Base-by-base conservation (phyloP, 2,797 vertebrate genomes). In the Eutrigla gurnardus region DNA sequence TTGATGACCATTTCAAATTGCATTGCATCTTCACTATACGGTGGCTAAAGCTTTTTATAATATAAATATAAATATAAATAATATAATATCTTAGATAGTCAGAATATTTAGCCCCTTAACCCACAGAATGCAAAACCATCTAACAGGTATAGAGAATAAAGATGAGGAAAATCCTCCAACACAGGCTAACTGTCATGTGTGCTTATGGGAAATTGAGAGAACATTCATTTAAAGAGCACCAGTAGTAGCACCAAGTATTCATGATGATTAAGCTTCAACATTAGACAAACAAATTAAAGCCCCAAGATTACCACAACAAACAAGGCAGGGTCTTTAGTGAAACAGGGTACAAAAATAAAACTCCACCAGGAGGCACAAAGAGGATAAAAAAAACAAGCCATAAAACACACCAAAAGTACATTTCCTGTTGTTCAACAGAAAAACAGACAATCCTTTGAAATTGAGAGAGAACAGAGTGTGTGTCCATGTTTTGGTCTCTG, bases 341-440 rank as follows among this genome's bases (percentile, higher is more conserved):
- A 67, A 42, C 14, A 70, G 47, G 14, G 13, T 33, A 67, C 53
- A 63, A 57, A 80, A 78, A 64, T 65, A 78, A 77, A 71, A 63
- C 35, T 4, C 6, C 17, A 70, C 67, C 15, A 73, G 36, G 53
- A 79, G 65, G 43, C 43, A 67, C 47, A 42, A 25, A 53, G 45
- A 65, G 11, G 42, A 61, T 25, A 25, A 65, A 78, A 35, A 70
- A 54, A 47, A 17, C 32, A 78, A 62, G 49, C 11, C 45, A 73
- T 53, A 42, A 75, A 78, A 54, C 47, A 65, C 11, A 40, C 50
- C 69, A 73, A 35, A 35, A 73, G 62, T 3, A 43, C 46, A 62
- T 76, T 63, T 79, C 70, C 57, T 73, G 61, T 65, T 25, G 59
- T 54, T 73, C 60, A 80, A 9, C 40, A 76, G 13, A 71, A 58